Evolutionary conservation across 2,113 vertebrate species (phyloP), one percentile per base, ranked within the genome.

Genomic region (Triplophysa dalaica): DNA sequence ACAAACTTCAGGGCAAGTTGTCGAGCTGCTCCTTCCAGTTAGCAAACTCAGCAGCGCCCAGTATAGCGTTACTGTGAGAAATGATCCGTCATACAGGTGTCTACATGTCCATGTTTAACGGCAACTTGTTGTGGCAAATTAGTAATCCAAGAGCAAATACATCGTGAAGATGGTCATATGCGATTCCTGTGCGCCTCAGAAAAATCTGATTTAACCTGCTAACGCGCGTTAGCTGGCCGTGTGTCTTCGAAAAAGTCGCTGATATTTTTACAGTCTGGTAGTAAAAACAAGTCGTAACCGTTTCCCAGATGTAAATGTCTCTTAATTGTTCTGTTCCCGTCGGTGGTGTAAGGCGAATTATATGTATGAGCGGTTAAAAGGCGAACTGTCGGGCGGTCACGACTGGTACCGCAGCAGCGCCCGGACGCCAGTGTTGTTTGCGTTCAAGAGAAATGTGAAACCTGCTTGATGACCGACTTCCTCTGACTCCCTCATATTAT

Each of bases 381-480:
- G 14, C 17, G 43, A 69, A 9, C 12, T 50, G 64, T 81, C 72
- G 83, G 72, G 83, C 76, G 70, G 80, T 75, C 80, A 79, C 79
- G 65, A 52, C 65, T 62, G 54, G 63, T 67, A 75, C 83, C 75
- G 75, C 62, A 78, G 69, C 79, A 75, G 50, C 67, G 82, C 75
- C 65, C 75, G 79, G 56, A 84, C 81, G 29, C 80, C 43, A 60
- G 60, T 67, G 50, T 58, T 81, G 76, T 82, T 79, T 79, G 70
- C 80, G 70, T 79, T 82, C 80, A 79, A 78, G 29, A 70, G 70
- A 75, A 70, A 61, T 54, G 58, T 78, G 83, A 79, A 75, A n/a
- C 22, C 70, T 26, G 16, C 0, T 61, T 1, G 12, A 1, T 8
- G 65, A 73, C 56, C 66, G 33, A 65, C 76, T 75, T 79, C 80